Percentiles rank a stretch among this genome's conserved stretches.
phyloP scores from a whole-genome alignment of 2,888 invertebrate species.

The Nycteola revayana region DNA sequence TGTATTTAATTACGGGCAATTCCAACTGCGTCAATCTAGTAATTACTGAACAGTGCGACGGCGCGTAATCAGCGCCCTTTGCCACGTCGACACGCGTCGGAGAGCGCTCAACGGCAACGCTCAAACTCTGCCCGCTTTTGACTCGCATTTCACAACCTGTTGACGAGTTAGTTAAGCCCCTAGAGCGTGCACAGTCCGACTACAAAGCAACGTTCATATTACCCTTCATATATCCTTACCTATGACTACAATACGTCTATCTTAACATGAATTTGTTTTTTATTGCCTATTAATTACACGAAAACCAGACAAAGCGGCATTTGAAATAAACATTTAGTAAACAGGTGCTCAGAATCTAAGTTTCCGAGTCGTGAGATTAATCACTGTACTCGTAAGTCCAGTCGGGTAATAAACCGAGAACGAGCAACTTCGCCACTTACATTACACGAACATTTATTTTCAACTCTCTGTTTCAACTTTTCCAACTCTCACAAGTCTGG shows the following conservation, averaged over 20 bases:
- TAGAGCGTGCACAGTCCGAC: conserved; percentile 51
- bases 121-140: conserved; percentile 62
- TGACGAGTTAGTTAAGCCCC: conserved; percentile 70
- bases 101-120: conserved; percentile 57
- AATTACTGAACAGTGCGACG: conserved; percentile 69
- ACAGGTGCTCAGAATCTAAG: conserved; percentile 42
- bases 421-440: conserved; percentile 75
- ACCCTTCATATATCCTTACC: conserved; percentile 12
- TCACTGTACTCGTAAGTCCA: conserved; percentile 56
- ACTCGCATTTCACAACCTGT: conserved; percentile 76
- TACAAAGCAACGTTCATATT: conserved; percentile 44
- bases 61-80: conserved; percentile 75
- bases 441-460: conserved; percentile 77
- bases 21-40: conserved; percentile 71
- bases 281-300: no score
- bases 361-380: conserved; percentile 58
- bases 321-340: conserved; percentile 41
- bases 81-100: conserved; percentile 61
- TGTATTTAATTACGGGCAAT: conserved; percentile 76
- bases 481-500: conserved; percentile 55
- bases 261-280: no score
- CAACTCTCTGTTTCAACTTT: conserved; percentile 71
- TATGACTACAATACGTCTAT: no score
- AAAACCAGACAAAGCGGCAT: conserved; percentile 23
- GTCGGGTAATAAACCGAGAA: conserved; percentile 65